Evolutionary conservation across 2,113 vertebrate genomes (phyloP), one percentile per base, ranked within the genome.

Genomic region (Anseranas semipalmata): DNA sequence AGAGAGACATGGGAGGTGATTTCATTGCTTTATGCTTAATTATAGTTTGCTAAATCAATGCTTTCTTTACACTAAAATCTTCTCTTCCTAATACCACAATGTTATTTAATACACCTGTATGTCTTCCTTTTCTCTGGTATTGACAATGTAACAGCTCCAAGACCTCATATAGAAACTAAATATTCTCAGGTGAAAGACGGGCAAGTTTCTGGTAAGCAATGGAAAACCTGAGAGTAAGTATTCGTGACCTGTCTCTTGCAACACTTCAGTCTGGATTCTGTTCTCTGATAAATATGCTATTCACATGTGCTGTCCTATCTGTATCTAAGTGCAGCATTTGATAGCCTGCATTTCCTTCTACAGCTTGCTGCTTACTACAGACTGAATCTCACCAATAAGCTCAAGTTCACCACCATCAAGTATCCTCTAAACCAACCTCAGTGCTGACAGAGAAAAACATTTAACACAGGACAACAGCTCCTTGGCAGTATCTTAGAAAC

Each of bases 51-150:
- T 81, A 91, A 82, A 94, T 46, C 46, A 55, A 55, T 52, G 53
- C 33, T 78, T 91, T 85, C 52, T 85, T 93, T 89, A 89, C 46
- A 63, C 37, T 46, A 59, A 94, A 91, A 77, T 71, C 77, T 89
- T 71, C 18, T 41, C 43, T 46, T 85, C 32, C 59, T 55, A 58
- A 70, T 73, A 84, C 65, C 45, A 55, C 8, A n/a, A 39, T 50
- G 28, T 55, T 93, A 84, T 63, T 89, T 63, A 87, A 75, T 46
- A 84, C 12, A 87, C 21, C 14, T 67, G 12, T 63, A 81, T 10
- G 45, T 70, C 76, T 53, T 86, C 58, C 68, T 89, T 70, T 83
- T 65, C 79, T 55, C 63, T 15, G 50, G 14, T 87, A 74, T 2
- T 78, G 37, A 89, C 37, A 67, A 13, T 5, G 2, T 10, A 94